Base-by-base conservation (phyloP, 2,888 invertebrate species). In the Agrochola macilenta region DNA sequence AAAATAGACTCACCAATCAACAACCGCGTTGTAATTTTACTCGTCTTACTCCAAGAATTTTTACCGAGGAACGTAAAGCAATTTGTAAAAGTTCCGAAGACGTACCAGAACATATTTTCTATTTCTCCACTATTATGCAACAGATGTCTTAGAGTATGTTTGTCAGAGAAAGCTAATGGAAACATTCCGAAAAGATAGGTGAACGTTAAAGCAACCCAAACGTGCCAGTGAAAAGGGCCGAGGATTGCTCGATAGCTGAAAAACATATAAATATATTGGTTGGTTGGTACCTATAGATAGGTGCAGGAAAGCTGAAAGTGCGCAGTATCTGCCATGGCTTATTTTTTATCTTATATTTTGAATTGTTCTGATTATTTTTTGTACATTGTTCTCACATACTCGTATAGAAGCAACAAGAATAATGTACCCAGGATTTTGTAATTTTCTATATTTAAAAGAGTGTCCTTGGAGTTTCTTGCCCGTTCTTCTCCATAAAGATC, bases 31-130 rank as follows among this genome's bases (percentile, higher is more conserved):
- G 98, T 98, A 39, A 97, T 93, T 92, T 98, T 98, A 68, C 97
- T 97, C 3, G 97, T 97, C 91, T 97, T 97, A 84, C 97, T 97
- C 98, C 98, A 98, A 20, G 98, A 98, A 87, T 97, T 97, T 90
- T 97, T 97, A 0, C 98, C 98, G 61, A 96, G 93, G 89, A 98
- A 98, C 0, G 98, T 98, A 89, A 98, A 98, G 87, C 98, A 98
- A 90, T 98, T 98, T 0, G 98, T 98, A 90, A 98, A 98, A 64
- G 98, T 98, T 9, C 98, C 98, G 89, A 98, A 98, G 74, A 98
- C 98, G 90, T 98, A 98, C 98, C 98, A 98, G 92, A 98, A 98
- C 98, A 98, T 98, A 88, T 98, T 98, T 93, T 98, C 98, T 58
- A 98, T 95, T 95, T 98, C 98, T 70, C 97, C 97, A 78, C 98